These are phyloP conservation scores for Phaethon lepturus DNA, from an alignment of 2,113 vertebrate genomes.

Conservation along the genomic window DNA sequence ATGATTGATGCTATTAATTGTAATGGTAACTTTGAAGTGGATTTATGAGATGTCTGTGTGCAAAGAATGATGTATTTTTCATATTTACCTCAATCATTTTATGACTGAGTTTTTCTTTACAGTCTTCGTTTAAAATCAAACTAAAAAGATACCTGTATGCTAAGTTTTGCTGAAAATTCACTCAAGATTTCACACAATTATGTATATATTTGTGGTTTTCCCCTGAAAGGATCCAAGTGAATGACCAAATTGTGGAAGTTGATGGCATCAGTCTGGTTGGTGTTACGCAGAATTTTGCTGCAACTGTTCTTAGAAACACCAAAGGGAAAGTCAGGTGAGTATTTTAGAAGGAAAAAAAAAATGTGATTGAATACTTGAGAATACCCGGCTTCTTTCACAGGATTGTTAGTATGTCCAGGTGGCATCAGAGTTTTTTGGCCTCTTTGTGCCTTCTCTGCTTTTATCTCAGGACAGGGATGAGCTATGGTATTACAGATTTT, in stretches of 20 bases:
- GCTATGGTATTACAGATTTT: not conserved
- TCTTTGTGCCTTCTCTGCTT: not conserved
- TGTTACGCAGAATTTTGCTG: conserved; percentile 97
- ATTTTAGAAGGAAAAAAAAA: not conserved
- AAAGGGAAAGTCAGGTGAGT: conserved; percentile 94
- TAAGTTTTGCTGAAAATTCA: not conserved
- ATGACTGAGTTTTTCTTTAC: not conserved
- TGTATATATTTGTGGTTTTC: not conserved
- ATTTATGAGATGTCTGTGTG: not conserved
- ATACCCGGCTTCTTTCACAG: not conserved
- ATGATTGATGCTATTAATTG: not conserved
- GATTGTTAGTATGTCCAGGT: not conserved
- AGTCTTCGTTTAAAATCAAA: not conserved
- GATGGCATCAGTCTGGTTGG: conserved; percentile 97
- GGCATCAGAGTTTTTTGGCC: not conserved
- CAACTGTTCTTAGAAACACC: conserved; percentile 96
- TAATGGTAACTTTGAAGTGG: not conserved
- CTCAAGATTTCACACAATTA: not conserved
- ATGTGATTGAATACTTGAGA: not conserved
- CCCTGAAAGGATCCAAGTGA: conserved; percentile 90
- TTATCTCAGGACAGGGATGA: not conserved
- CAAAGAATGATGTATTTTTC: not conserved
- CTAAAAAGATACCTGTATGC: not conserved
- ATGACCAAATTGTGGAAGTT: conserved; percentile 98
- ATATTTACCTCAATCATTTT: not conserved